phyloP scores from a whole-genome alignment of 2,113 vertebrate genomes.

The Clinocottus analis region DNA sequence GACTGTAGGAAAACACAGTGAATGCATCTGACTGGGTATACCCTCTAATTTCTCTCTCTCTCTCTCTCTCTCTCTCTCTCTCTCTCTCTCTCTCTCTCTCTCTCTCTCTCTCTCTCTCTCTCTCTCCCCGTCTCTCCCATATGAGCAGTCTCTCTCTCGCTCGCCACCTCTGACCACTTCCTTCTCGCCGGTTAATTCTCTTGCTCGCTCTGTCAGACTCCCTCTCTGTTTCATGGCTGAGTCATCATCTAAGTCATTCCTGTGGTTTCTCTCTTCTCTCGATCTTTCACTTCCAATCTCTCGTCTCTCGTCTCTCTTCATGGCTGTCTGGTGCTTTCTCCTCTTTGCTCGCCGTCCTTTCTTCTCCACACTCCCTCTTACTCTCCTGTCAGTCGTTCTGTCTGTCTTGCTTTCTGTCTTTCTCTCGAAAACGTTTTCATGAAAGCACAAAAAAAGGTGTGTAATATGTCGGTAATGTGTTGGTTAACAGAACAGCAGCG shows the following conservation, averaged over 20 bases:
- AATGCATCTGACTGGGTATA: conserved; percentile 31
- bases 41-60: conserved; percentile 13
- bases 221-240: conserved; percentile 38
- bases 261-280: conserved; percentile 38
- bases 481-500: not conserved
- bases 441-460: not conserved
- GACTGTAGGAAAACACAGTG: conserved; percentile 7
- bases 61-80: not conserved
- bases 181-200: conserved; percentile 27
- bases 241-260: conserved; percentile 50
- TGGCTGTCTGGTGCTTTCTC: not conserved
- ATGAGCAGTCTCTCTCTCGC: not conserved
- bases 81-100: not conserved
- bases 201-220: conserved; percentile 43
- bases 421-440: not conserved
- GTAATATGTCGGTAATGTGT: too few relatives aligned
- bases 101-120: not conserved
- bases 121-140: conserved; percentile 3
- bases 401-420: not conserved
- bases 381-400: not conserved
- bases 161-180: conserved; percentile 29
- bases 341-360: not conserved
- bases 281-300: conserved; percentile 30
- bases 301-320: conserved; percentile 3
- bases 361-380: too few relatives aligned